phyloP scores from a whole-genome alignment of 2,797 vertebrate genomes.

The Natrix natrix region DNA sequence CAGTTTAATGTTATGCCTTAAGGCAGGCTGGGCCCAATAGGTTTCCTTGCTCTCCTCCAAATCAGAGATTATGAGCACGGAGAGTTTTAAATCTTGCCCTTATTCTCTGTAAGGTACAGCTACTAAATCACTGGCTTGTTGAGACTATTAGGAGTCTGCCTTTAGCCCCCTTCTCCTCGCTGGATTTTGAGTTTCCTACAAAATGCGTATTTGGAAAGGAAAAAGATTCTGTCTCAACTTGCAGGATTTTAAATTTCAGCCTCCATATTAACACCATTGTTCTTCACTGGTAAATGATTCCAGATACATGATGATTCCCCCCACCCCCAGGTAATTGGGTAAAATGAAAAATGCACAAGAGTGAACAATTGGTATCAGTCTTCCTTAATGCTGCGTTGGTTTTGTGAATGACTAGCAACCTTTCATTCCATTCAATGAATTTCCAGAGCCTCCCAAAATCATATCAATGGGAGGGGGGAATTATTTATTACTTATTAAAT shows the following conservation, averaged over 20 bases:
- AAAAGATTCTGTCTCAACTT: not conserved
- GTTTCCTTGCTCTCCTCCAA: slow-evolving; percentile 58
- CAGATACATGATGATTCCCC: not conserved
- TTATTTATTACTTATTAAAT: not conserved
- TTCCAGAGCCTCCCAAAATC: not conserved
- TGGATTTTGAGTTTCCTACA: not conserved
- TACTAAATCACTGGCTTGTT: slow-evolving; percentile 43
- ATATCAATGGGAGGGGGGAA: not conserved
- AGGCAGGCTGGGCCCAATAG: slow-evolving; percentile 58
- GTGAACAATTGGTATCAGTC: not conserved
- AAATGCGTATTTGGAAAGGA: not conserved
- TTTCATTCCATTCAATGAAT: not conserved
- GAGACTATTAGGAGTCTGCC: slow-evolving; percentile 42
- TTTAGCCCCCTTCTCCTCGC: too few relatives aligned
- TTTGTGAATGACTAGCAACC: not conserved
- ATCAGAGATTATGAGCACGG: slow-evolving; percentile 57
- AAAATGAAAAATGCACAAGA: not conserved
- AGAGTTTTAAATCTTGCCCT: slow-evolving; percentile 46
- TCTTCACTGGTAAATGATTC: not conserved
- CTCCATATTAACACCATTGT: not conserved
- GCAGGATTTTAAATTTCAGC: not conserved
- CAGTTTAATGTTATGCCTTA: slow-evolving; percentile 63
- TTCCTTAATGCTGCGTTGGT: not conserved
- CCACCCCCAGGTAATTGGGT: not conserved
- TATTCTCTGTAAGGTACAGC: slow-evolving; percentile 54